Conservation (phyloP, 2,797 vertebrate species). For the Sebastes diploproa region DNA sequence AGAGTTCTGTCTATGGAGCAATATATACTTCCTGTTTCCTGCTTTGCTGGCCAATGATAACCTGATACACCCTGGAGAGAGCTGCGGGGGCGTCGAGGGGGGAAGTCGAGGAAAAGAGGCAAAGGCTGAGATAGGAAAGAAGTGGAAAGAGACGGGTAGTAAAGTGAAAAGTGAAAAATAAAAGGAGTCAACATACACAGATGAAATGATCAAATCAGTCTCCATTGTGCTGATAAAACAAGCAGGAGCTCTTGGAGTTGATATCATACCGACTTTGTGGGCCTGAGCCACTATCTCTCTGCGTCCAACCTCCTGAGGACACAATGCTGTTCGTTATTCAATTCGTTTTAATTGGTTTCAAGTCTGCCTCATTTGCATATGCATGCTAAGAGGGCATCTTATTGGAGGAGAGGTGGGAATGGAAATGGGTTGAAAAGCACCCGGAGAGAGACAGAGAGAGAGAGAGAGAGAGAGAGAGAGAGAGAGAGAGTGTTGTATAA, state of each 20-base stretch:
- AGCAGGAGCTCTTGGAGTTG: neutral
- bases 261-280: slow-evolving; percentile 9
- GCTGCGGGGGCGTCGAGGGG: slow-evolving; percentile 11
- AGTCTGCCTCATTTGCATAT: slow-evolving; percentile 75
- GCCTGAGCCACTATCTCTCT: slow-evolving; percentile 31
- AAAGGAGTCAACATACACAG: neutral
- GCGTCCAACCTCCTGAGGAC: slow-evolving; percentile 37
- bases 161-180: neutral
- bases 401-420: slow-evolving; percentile 71
- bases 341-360: slow-evolving; percentile 70
- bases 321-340: slow-evolving; percentile 54
- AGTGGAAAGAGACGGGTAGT: neutral
- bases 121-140: slow-evolving; percentile 10
- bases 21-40: slow-evolving; percentile 70
- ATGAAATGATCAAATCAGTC: slow-evolving; percentile 8
- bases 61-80: slow-evolving; percentile 72
- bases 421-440: slow-evolving; percentile 58
- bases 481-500: slow-evolving; percentile 35
- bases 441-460: slow-evolving; percentile 33
- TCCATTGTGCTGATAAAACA: neutral
- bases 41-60: slow-evolving; percentile 68
- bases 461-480: slow-evolving; percentile 5
- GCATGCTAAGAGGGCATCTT: slow-evolving; percentile 66
- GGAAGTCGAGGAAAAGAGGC: slow-evolving; percentile 13
- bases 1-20: slow-evolving; percentile 53